Evolutionary conservation across 1,140 invertebrate species (phyloP).

Genomic region (Drosophila subpulchrella): DNA sequence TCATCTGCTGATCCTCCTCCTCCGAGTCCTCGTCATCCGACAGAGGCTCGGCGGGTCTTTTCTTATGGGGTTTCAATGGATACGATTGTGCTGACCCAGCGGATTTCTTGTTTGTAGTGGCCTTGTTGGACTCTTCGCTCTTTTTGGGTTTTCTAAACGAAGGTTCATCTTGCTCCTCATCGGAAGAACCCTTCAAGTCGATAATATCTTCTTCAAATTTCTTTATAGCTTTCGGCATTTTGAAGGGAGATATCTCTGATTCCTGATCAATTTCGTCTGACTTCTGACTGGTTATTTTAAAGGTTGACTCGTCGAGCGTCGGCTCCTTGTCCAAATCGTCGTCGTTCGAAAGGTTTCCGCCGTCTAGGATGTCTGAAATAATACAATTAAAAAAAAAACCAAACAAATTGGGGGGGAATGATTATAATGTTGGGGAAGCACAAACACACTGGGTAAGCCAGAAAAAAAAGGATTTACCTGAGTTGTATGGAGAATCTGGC

Average conservation of each 20-base stretch:
- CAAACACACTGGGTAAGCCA: not conserved
- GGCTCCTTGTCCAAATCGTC: not conserved
- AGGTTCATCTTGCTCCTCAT: not conserved
- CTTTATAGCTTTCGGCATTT: not conserved
- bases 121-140: not conserved
- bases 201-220: not conserved
- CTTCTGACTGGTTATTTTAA: not conserved
- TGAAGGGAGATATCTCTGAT: not conserved
- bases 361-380: not conserved
- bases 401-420: not conserved
- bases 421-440: too few species aligned
- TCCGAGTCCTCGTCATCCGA: not conserved
- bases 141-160: not conserved
- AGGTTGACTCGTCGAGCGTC: not conserved
- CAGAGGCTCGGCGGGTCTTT: not conserved
- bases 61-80: not conserved
- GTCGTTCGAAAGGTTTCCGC: not conserved
- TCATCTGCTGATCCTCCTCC: conserved; percentile 1
- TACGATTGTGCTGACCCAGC: too few species aligned
- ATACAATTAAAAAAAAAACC: not conserved
- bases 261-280: not conserved
- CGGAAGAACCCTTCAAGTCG: not conserved
- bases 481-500: conserved; percentile 4
- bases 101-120: not conserved
- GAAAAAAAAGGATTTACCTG: conserved; percentile 2